Evolutionary conservation across 2,797 vertebrate genomes (phyloP), one percentile per base, ranked within the genome.

Genomic region (Falco peregrinus): DNA sequence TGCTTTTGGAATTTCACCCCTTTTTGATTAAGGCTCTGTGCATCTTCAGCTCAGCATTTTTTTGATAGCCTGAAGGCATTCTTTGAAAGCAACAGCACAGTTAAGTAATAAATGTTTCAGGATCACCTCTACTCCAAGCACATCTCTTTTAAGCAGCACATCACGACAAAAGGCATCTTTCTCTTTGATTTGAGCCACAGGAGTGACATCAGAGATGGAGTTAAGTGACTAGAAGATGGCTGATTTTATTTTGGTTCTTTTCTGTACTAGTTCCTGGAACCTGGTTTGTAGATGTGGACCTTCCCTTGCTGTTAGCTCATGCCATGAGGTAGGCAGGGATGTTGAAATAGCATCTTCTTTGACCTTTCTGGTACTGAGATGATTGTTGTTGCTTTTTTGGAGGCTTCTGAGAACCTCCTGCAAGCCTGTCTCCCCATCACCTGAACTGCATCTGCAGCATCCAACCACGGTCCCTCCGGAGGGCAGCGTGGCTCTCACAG

Each of bases 401-500:
- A 83, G 35, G 73, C 51, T 97, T 95, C 84, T 93, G 63, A 93
- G 87, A 80, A 90, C 79, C 75, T 88, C 61, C 35, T 60, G 54
- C 57, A 61, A 84, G 59, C 70, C 39, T 83, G 28, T 61, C 20
- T 3, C 41, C 39, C 6, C 28, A 12, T 64, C 78, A 89, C 74
- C 74, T 48, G n/a, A 94, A 73, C 41, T 84, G 78, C 88, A 91
- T 95, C 89, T 85, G 90, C 94, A 94, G 87, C 69, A 86, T 91
- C 87, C 94, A 95, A 67, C 85, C 93, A 84, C 65, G 77, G 68
- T 70, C 90, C 89, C 93, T 95, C 84, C 41, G 64, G 96, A 96
- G 95, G 93, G 94, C 95, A 91, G 94, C 47, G n/a, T 86, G 82
- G 80, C 93, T 95, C 91, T 90, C 91, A 60, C 59, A 94, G 83